phyloP scores from a whole-genome alignment of 2,113 vertebrate species.

The Campylomormyrus tamandua region DNA sequence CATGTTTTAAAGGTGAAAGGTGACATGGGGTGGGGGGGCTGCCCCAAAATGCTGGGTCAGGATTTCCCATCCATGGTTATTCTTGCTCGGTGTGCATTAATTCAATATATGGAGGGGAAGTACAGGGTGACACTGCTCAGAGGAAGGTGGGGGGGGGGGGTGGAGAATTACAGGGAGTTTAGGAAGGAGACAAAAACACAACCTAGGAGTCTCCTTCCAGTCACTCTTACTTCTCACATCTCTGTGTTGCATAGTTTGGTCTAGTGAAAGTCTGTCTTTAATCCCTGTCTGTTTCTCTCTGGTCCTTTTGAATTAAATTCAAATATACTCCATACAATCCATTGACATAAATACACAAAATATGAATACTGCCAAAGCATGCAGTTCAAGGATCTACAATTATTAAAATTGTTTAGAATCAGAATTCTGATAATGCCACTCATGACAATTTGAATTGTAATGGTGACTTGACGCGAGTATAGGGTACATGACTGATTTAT shows the following conservation, averaged over 20 bases:
- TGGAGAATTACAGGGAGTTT: background rate
- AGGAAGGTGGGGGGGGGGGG: background rate
- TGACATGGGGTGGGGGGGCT: background rate
- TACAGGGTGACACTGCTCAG: background rate
- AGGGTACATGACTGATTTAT: background rate
- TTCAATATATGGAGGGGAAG: background rate
- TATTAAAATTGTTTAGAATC: background rate
- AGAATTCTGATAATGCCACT: background rate
- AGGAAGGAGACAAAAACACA: background rate
- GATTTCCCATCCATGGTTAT: background rate
- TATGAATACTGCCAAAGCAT: background rate
- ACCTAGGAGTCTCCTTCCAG: background rate
- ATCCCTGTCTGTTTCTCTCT: background rate
- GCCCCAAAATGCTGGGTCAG: background rate
- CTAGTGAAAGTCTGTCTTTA: background rate
- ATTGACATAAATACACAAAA: background rate
- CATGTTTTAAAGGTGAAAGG: background rate
- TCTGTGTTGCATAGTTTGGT: background rate
- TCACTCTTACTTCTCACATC: background rate
- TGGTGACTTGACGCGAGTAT: background rate
- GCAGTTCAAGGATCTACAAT: background rate
- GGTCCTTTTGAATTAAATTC: background rate
- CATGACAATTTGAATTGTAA: background rate
- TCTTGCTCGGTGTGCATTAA: background rate
- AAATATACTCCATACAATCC: background rate